These are phyloP conservation scores for Carollia perspicillata DNA, from an alignment of 2,113 vertebrate genomes.

Conservation along the genomic window DNA sequence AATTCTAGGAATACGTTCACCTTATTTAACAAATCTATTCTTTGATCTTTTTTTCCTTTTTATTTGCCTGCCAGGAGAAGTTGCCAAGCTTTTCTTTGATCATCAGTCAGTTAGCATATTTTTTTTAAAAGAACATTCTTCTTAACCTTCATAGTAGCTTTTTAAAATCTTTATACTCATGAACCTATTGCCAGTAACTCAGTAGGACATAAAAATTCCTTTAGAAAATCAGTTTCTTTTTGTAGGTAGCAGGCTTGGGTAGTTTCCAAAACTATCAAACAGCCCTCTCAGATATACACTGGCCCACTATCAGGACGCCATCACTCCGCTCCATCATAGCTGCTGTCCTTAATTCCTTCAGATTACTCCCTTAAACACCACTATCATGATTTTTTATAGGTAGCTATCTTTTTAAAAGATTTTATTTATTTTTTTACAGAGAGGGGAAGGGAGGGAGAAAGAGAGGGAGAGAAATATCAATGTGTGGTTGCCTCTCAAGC, in stretches of 20 bases:
- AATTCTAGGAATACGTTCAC: conserved; percentile 30
- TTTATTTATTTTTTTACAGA: too few species aligned
- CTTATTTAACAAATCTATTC: conserved; percentile 51
- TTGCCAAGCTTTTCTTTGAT: conserved; percentile 59
- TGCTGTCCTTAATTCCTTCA: neutral
- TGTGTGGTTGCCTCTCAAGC: too few species aligned
- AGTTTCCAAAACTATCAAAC: neutral
- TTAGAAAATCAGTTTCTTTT: neutral
- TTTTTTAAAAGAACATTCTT: conserved; percentile 10
- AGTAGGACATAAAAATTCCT: neutral
- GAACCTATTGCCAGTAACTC: neutral
- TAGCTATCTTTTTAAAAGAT: neutral
- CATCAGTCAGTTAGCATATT: neutral
- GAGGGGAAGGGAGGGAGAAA: too few species aligned
- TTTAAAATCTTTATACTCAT: conserved; percentile 17
- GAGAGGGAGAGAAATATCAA: too few species aligned
- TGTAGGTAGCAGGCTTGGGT: neutral
- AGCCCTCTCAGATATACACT: neutral
- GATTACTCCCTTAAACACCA: neutral
- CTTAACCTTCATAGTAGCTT: neutral
- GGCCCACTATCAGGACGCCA: neutral
- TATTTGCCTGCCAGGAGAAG: conserved; percentile 38
- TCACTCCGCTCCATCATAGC: too few species aligned
- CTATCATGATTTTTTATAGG: neutral
- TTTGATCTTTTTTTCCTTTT: conserved; percentile 47